A percentile compares a stretch with the other conserved stretches of the same genome.
Conservation (phyloP, 2,113 vertebrate genomes). For the Aldabrachelys gigantea region DNA sequence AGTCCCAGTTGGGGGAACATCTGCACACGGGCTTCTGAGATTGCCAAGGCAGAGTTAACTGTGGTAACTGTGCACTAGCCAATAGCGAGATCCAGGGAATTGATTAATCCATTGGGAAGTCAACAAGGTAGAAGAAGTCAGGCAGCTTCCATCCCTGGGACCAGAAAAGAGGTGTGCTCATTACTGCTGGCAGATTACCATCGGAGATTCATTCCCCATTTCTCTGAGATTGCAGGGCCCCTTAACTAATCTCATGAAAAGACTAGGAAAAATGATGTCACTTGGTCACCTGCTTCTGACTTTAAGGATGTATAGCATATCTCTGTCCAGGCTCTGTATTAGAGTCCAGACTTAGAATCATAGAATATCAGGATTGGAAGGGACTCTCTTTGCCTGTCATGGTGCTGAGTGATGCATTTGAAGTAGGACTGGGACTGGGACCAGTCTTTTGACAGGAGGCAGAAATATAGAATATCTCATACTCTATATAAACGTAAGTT, state of each 20-base stretch:
- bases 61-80: neutral
- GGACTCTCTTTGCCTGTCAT: slow-evolving; percentile 10
- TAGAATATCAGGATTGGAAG: too few species aligned
- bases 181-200: neutral
- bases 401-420: slow-evolving; percentile 35
- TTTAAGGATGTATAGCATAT: neutral
- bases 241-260: neutral
- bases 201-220: neutral
- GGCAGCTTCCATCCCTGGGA: neutral
- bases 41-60: neutral
- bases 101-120: neutral
- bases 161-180: neutral
- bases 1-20: neutral
- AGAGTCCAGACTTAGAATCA: neutral
- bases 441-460: slow-evolving; percentile 54
- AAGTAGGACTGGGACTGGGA: slow-evolving; percentile 51
- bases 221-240: neutral
- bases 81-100: neutral
- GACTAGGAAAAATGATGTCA: neutral
- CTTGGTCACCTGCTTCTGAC: neutral
- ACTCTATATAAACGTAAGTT: slow-evolving; percentile 73
- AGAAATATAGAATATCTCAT: slow-evolving; percentile 63
- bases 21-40: neutral
- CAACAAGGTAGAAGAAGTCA: neutral
- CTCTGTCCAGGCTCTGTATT: neutral